Evolutionary conservation across 2,113 vertebrate genomes (phyloP).

Genomic region (Lampris megalopsis): DNA sequence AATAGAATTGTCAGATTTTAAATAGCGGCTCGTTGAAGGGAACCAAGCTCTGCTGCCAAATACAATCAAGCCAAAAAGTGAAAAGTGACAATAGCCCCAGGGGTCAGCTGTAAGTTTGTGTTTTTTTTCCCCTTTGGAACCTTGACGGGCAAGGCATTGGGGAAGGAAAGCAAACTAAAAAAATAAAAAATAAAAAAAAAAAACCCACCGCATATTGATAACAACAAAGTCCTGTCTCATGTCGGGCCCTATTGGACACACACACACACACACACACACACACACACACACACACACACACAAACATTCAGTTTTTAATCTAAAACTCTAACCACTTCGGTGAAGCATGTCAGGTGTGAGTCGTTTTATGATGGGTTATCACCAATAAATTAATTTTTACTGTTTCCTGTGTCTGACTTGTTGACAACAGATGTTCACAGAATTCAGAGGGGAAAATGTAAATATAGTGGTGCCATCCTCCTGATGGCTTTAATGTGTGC

Average conservation of each 20-base stretch:
- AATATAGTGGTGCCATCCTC: neutral
- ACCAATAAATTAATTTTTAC: slow-evolving; percentile 11
- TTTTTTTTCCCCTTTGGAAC: slow-evolving; percentile 1
- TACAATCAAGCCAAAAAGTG: slow-evolving; percentile 18
- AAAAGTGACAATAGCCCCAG: slow-evolving; percentile 22
- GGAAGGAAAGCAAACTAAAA: neutral
- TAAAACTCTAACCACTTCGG: slow-evolving; percentile 26
- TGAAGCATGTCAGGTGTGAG: slow-evolving; percentile 8
- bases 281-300: slow-evolving; percentile 2
- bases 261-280: neutral
- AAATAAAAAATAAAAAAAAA: neutral
- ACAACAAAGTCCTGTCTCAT: neutral
- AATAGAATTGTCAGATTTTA: slow-evolving; percentile 39
- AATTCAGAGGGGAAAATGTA: slow-evolving; percentile 4
- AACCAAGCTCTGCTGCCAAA: slow-evolving; percentile 34
- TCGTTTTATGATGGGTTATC: slow-evolving; percentile 18
- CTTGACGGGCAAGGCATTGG: slow-evolving; percentile 4
- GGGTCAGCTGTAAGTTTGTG: slow-evolving; percentile 17
- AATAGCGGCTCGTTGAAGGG: slow-evolving; percentile 29
- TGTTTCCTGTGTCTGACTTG: slow-evolving; percentile 13
- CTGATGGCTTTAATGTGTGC: slow-evolving; percentile 2
- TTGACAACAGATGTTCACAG: slow-evolving; percentile 19
- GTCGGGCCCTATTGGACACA: neutral
- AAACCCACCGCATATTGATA: neutral
- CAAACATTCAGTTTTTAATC: slow-evolving; percentile 12